Evolutionary conservation across 2,797 vertebrate species (phyloP), one percentile per base, ranked within the genome.

Genomic region (Neopelma chrysocephalum): DNA sequence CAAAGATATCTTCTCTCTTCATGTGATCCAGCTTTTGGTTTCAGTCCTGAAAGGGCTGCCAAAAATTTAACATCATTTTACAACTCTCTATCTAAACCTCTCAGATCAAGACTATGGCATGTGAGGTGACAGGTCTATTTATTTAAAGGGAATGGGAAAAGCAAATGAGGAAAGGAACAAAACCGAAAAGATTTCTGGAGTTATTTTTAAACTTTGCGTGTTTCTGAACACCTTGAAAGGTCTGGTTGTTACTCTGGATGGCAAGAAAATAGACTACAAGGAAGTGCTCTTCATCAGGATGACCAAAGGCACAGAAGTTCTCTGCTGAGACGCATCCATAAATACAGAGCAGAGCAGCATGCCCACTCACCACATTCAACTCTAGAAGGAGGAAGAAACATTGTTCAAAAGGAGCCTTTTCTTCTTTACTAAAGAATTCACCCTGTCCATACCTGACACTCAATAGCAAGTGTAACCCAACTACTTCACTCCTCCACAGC

Each of bases 401-500:
- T n/a, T 73, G 14, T 10, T 82, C 0, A 16, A 64, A 68, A 68
- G 4, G 9, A 90, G 11, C 5, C 3, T 87, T 82, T 62, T 38
- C 27, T n/a, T 83, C 3, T 62, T 89, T 75, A n/a, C 32, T 60
- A 9, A 75, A 43, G 15, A 58, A 31, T 21, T 83, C 11, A 45
- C 6, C 8, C 23, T 62, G 20, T 27, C n/a, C 27, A 22, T 58
- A 72, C 20, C 22, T 75, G 54, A 47, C 25, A 38, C 13, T 42
- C n/a, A 77, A 66, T 7, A 21, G 17, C 27, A 65, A 91, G 16
- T 2, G 0, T 16, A 79, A 69, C 7, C 0, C 0, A 42, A 22
- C 15, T 82, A 5, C 27, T 69, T 89, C 40, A 36, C 4, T 72
- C 15, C 22, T 64, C 34, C 53, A 19, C 47, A 51, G 17, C 6